phyloP scores from a whole-genome alignment of 53 echinoderm and acorn worm species.

The Crossaster papposus region DNA sequence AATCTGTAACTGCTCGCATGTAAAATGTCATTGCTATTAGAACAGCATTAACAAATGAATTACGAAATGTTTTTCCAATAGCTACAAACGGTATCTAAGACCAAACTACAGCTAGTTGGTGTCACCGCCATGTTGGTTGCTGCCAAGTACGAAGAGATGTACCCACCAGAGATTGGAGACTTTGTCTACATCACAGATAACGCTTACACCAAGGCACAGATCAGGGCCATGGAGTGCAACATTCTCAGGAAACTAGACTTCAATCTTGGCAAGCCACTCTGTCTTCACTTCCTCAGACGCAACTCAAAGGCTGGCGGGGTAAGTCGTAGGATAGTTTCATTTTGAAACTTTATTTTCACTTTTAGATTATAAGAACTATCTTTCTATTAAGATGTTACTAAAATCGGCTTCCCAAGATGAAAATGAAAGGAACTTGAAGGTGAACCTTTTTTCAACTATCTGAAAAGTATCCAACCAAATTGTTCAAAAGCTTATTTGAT shows the following conservation, averaged over 20 bases:
- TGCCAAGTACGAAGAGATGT: conserved; percentile 98
- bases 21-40: too few relatives aligned
- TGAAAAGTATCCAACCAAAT: too few relatives aligned
- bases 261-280: conserved; percentile 86
- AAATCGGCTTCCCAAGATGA: too few relatives aligned
- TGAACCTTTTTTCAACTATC: too few relatives aligned
- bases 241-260: conserved; percentile 74
- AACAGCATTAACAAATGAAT: too few relatives aligned
- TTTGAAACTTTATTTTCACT: not conserved
- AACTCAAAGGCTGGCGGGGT: conserved; percentile 97
- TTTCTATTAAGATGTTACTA: too few relatives aligned
- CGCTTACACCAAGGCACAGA: conserved; percentile 92
- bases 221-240: conserved; percentile 77
- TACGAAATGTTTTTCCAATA: conserved; percentile 14
- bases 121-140: conserved; percentile 96
- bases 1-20: too few relatives aligned
- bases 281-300: conserved; percentile 91
- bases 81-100: conserved; percentile 82
- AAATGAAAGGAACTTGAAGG: too few relatives aligned
- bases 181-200: conserved; percentile 97
- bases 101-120: conserved; percentile 92
- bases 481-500: too few relatives aligned
- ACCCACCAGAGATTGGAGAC: conserved; percentile 93
- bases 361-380: too few relatives aligned
- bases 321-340: not conserved